Evolutionary conservation across 2,113 vertebrate genomes (phyloP).

Genomic region (Dolichallabes microphthalmus): DNA sequence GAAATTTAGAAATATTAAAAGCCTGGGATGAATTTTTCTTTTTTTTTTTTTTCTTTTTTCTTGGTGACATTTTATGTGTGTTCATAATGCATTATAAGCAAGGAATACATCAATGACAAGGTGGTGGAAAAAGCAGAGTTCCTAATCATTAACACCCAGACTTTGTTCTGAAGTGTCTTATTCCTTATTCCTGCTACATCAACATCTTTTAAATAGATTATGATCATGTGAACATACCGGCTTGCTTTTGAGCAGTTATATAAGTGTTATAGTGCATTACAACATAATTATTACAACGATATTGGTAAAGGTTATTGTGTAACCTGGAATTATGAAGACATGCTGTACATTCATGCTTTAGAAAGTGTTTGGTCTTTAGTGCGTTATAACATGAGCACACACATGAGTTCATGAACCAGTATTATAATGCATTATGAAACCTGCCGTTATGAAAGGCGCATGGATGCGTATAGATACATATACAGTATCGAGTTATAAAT

Average conservation of each 20-base stretch:
- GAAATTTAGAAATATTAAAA: slow-evolving; percentile 31
- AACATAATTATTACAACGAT: no score
- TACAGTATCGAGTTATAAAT: no score
- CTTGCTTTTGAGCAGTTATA: neutral
- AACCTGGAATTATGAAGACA: neutral
- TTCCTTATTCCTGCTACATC: neutral
- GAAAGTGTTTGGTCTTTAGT: neutral
- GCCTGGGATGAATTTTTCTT: neutral
- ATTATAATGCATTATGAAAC: neutral
- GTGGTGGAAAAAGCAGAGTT: neutral
- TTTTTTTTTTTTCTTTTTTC: neutral
- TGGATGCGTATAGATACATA: no score
- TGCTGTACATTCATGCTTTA: neutral
- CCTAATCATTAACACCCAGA: neutral
- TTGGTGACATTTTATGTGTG: no score
- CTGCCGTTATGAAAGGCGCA: neutral
- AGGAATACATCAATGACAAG: neutral
- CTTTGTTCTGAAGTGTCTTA: neutral
- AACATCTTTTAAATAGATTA: neutral
- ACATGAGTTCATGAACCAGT: neutral
- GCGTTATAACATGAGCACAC: neutral
- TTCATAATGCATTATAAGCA: neutral
- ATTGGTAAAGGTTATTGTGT: neutral
- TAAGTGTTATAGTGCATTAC: neutral
- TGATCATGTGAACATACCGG: neutral